Conservation (phyloP, 1,140 invertebrate genomes). For the Anastrepha ludens region DNA sequence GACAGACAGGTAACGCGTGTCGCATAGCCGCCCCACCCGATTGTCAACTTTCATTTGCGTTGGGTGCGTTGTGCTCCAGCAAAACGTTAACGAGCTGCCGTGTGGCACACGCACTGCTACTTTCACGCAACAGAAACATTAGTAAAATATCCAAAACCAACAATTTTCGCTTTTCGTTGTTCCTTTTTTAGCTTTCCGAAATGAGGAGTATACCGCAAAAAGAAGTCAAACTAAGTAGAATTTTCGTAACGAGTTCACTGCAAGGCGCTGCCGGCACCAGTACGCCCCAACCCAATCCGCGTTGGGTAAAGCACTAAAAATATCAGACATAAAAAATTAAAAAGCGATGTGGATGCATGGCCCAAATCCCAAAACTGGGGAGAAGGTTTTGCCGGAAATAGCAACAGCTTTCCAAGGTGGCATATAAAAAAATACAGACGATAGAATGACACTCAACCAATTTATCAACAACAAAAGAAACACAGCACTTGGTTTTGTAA, state of each 20-base stretch:
- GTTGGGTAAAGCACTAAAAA: conserved; percentile 18
- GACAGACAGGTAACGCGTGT: conserved; percentile 49
- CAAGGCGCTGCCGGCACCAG: conserved; percentile 24
- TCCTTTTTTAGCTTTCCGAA: not conserved
- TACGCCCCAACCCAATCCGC: not conserved
- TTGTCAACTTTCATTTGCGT: not conserved
- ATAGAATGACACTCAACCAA: conserved; percentile 18
- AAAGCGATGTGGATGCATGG: conserved; percentile 5
- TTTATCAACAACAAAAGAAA: conserved; percentile 14
- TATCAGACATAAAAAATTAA: not conserved
- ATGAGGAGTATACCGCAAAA: not conserved
- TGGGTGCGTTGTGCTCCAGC: not conserved
- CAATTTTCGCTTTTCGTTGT: conserved; percentile 2
- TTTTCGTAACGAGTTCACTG: conserved; percentile 39
- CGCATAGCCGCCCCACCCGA: not conserved
- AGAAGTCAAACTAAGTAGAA: conserved; percentile 37
- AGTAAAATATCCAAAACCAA: conserved; percentile 23
- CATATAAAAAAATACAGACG: not conserved
- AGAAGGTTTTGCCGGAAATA: not conserved
- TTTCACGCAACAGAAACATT: conserved; percentile 46
- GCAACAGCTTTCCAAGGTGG: not conserved
- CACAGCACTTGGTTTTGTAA: not conserved
- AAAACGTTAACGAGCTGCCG: conserved; percentile 30
- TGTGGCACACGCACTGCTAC: conserved; percentile 33
- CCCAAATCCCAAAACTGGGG: not conserved